Percentiles rank a stretch among this genome's conserved stretches.
phyloP scores from a whole-genome alignment of 2,113 vertebrate genomes.

The Myotis brandtii region DNA sequence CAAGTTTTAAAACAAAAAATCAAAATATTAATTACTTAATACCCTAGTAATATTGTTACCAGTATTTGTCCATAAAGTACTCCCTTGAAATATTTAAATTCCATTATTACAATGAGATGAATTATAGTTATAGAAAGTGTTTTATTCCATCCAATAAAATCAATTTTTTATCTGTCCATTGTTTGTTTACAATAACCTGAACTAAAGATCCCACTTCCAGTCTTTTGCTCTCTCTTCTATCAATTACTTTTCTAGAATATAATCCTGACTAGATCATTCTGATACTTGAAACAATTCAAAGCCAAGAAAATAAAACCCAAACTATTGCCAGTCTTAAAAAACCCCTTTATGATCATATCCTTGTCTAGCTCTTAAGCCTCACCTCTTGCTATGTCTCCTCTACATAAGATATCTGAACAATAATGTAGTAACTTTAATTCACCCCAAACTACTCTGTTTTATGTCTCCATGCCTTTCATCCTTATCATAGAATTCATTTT shows the following conservation, averaged over 20 bases:
- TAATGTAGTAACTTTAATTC: not conserved
- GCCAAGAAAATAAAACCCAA: not conserved
- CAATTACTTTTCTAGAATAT: not conserved
- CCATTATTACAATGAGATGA: not conserved
- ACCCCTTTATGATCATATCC: not conserved
- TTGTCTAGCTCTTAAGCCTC: not conserved
- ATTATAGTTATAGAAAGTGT: not conserved
- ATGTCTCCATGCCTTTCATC: not conserved
- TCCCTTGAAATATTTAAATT: not conserved
- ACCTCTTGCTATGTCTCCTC: not conserved
- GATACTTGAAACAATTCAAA: not conserved
- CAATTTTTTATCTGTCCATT: not conserved
- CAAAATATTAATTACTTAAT: not conserved
- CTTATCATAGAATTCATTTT: not conserved
- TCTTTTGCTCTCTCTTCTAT: not conserved
- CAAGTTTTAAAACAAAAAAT: slow-evolving; percentile 15
- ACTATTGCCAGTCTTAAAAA: not conserved
- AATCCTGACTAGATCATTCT: not conserved
- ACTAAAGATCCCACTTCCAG: not conserved
- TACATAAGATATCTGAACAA: not conserved
- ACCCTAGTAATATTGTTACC: not conserved
- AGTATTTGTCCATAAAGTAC: not conserved
- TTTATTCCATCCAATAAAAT: not conserved
- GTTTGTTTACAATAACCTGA: not conserved
- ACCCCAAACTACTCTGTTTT: not conserved